A percentile compares a stretch with the other conserved stretches of the same genome.
These are phyloP conservation scores for Muricea muricata DNA, from an alignment of 92 coral and sea anemone species.

Conservation along the genomic window DNA sequence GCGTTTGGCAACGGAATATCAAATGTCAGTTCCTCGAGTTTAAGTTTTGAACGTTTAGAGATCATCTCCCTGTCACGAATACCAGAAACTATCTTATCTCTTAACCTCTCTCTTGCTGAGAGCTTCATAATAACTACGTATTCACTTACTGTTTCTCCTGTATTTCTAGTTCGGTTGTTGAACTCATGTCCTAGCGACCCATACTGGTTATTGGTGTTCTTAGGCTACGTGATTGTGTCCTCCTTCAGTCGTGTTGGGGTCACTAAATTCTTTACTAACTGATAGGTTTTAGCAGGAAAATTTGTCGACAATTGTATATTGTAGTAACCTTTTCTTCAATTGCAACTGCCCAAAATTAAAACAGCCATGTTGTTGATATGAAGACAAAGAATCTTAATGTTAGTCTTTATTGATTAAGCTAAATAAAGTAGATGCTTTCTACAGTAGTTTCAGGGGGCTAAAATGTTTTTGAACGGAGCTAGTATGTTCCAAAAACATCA, in stretches of 20 bases:
- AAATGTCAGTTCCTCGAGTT: constrained; percentile 64
- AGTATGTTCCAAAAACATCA: no score
- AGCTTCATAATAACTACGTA: constrained; percentile 66
- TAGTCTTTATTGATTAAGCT: no score
- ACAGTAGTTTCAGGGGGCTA: no score
- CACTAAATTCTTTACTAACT: constrained; percentile 7
- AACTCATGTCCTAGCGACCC: constrained; percentile 67
- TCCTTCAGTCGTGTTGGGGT: not conserved
- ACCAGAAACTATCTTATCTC: constrained; percentile 68
- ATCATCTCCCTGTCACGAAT: constrained; percentile 65
- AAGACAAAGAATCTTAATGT: no score
- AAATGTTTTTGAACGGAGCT: no score
- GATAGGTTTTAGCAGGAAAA: constrained; percentile 62
- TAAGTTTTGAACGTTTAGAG: constrained; percentile 56
- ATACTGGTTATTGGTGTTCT: constrained; percentile 59
- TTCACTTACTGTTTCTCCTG: constrained; percentile 73
- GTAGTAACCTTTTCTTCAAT: no score
- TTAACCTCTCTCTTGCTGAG: constrained; percentile 58
- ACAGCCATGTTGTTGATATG: no score
- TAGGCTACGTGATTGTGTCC: not conserved
- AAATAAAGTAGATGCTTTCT: no score
- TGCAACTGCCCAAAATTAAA: no score
- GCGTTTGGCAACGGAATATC: constrained; percentile 55
- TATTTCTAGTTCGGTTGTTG: constrained; percentile 62
- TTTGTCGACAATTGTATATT: constrained; percentile 63